Evolutionary conservation across 1,140 invertebrate species (phyloP), one percentile per base, ranked within the genome.

Genomic region (Calliopsis andreniformis): DNA sequence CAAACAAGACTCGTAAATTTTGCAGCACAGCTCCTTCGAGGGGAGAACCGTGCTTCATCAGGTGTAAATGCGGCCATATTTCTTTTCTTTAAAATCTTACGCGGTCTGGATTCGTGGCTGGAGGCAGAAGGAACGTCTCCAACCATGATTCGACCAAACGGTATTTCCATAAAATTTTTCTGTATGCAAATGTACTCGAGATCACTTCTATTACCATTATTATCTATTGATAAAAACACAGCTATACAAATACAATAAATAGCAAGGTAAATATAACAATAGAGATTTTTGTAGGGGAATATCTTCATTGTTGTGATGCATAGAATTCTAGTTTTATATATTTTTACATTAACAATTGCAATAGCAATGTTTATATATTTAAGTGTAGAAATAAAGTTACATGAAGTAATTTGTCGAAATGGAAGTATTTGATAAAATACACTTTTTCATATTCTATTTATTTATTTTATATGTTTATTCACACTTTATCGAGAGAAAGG

Each of bases 1-100:
- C 69, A 87, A 88, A 87, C 84, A 88, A 87, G 81, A 66, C 79
- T 85, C 85, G 77, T 87, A 88, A 87, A 88, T 88, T 85, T 79
- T 43, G 47, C 20, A 51, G 35, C 20, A 14, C 25, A 23, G 35
- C 51, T 63, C 16, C 47, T 71, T 32, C 62, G 49, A 42, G 56
- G 42, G 63, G 73, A 67, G 43, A 59, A 56, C 43, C 64, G 78
- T 83, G 72, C 76, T 84, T 84, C 82, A 82, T 78, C 63, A 79
- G 78, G 72, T 82, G 77, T 79, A 72, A 86, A 86, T 69, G 79
- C 68, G 45, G 56, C 61, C 55, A 78, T 86, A 67, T 56, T 45
- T 75, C 62, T 75, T 35, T 45, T 43, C 42, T 35, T 56, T 35
- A 73, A 66, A 73, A 56, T 75, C 71, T 56, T 20, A 47, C 49